Conservation (phyloP, 2,113 vertebrate genomes). For the Chlorodrepanis virens region DNA sequence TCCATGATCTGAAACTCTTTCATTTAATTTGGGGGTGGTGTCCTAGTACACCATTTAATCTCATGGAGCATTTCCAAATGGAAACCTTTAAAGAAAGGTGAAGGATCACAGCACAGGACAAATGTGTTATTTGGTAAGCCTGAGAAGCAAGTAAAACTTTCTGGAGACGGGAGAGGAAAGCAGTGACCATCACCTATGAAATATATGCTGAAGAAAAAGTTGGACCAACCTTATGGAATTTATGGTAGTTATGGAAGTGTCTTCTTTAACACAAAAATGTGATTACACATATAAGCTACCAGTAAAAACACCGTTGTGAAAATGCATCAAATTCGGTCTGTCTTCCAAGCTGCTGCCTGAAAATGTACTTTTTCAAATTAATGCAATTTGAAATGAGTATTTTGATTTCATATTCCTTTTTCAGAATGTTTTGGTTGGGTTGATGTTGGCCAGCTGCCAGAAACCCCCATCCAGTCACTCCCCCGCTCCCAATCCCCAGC, state of each 20-base stretch:
- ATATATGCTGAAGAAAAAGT: not conserved
- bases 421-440: not conserved
- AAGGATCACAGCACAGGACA: not conserved
- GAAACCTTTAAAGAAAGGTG: not conserved
- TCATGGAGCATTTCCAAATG: not conserved
- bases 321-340: not conserved
- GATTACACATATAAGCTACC: not conserved
- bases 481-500: fast-evolving
- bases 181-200: not conserved
- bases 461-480: not conserved
- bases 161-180: not conserved
- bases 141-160: not conserved
- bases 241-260: not conserved
- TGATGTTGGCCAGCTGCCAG: not conserved
- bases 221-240: not conserved
- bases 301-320: not conserved
- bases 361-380: not conserved
- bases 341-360: not conserved
- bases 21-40: not conserved
- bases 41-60: not conserved
- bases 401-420: not conserved
- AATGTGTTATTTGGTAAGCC: not conserved
- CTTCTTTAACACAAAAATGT: not conserved
- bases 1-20: not conserved
- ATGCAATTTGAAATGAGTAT: not conserved